Evolutionary conservation across 2,113 vertebrate species (phyloP).

Genomic region (Enhydra lutris): DNA sequence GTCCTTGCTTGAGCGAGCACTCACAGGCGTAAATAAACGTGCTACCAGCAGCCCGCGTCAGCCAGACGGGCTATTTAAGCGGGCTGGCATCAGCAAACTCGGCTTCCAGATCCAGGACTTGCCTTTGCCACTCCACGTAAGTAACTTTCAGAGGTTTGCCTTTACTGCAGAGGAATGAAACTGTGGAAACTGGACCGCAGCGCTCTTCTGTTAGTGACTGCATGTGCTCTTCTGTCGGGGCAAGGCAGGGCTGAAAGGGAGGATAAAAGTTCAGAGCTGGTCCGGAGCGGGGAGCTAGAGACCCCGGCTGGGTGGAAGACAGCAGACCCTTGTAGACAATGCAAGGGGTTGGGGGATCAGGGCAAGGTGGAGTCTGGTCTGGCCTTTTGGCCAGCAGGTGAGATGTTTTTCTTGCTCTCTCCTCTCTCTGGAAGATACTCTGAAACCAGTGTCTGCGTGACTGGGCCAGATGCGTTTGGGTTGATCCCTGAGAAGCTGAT

Average conservation of each 20-base stretch:
- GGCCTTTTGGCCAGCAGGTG: not conserved
- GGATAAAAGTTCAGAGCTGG: not conserved
- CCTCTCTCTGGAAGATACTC: not conserved
- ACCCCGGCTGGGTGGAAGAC: not conserved
- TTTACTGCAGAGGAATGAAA: not conserved
- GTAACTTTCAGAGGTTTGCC: conserved; percentile 16
- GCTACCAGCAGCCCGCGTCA: conserved; percentile 35
- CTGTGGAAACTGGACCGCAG: not conserved
- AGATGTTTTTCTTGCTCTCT: conserved; percentile 2
- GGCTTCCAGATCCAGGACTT: not conserved
- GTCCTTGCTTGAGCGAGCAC: conserved; percentile 78
- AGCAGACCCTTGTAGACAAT: not conserved
- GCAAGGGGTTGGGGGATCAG: not conserved
- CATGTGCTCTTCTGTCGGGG: not conserved
- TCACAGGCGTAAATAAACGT: conserved; percentile 53
- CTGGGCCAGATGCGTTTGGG: not conserved
- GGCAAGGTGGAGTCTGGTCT: not conserved
- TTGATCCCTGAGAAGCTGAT: not conserved
- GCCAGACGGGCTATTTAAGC: conserved; percentile 76
- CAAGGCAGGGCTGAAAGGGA: not conserved
- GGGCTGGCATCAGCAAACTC: conserved; percentile 30
- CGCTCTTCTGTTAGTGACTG: not conserved
- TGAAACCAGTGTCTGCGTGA: not conserved
- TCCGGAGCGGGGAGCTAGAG: not conserved
- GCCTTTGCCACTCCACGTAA: conserved; percentile 73